Conservation (phyloP, 2,113 vertebrate species). For the Oncorhynchus keta region DNA sequence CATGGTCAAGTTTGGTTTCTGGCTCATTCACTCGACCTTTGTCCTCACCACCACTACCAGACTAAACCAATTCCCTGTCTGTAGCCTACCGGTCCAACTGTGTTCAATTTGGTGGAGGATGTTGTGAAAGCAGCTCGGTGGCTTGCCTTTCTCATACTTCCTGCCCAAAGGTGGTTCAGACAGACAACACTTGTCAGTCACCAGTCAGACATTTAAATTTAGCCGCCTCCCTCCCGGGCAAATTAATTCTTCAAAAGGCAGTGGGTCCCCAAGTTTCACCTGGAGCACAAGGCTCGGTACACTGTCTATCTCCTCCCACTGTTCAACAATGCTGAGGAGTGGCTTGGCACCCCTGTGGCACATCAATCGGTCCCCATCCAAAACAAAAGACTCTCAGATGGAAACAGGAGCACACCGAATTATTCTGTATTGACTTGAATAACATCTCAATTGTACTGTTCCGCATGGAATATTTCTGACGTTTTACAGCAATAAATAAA, state of each 20-base stretch:
- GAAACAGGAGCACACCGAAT: constrained; percentile 16
- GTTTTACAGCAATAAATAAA: neutral
- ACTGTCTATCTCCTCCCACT: constrained; percentile 23
- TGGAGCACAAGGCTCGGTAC: constrained; percentile 30
- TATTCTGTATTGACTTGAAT: constrained; percentile 20
- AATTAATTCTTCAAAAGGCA: constrained; percentile 74
- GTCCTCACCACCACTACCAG: neutral
- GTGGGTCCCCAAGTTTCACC: constrained; percentile 57
- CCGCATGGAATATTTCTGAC: neutral
- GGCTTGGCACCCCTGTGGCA: constrained; percentile 1
- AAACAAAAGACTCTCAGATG: constrained; percentile 41
- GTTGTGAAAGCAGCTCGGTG: neutral
- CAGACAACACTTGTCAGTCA: constrained; percentile 52
- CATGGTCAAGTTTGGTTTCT: neutral
- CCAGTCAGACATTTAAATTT: constrained; percentile 74
- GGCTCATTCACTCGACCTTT: neutral
- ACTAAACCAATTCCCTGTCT: neutral
- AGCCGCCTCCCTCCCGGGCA: constrained; percentile 49
- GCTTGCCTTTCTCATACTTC: neutral
- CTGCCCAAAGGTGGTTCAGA: constrained; percentile 41
- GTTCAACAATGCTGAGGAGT: constrained; percentile 53
- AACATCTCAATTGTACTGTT: constrained; percentile 4
- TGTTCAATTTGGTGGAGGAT: neutral
- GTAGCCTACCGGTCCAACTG: neutral
- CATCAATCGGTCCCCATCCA: constrained; percentile 28